These are phyloP conservation scores for Cheiracanthium punctorium DNA, from an alignment of 2,888 invertebrate genomes.

Conservation along the genomic window DNA sequence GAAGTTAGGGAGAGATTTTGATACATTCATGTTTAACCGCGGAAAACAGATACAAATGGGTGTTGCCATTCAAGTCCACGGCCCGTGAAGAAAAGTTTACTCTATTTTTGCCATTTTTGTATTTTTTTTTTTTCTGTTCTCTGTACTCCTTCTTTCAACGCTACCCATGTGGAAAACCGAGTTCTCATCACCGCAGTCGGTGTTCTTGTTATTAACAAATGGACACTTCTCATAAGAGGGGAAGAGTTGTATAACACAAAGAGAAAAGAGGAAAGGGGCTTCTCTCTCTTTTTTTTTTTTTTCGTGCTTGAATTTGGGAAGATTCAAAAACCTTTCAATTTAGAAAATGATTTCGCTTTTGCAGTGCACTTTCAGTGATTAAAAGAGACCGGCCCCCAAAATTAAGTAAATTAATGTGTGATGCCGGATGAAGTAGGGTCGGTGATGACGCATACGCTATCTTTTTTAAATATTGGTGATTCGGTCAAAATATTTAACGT, in stretches of 20 bases:
- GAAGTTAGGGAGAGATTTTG: not conserved
- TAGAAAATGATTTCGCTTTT: conserved; percentile 48
- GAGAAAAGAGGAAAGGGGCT: not conserved
- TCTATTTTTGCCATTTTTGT: conserved; percentile 6
- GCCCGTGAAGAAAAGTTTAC: conserved; percentile 25
- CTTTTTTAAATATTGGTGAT: not conserved
- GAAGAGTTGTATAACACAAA: not conserved
- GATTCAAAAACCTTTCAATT: conserved; percentile 58
- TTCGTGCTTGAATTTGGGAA: not conserved
- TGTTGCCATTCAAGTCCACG: conserved; percentile 49
- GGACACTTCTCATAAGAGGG: conserved; percentile 10
- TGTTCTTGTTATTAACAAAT: conserved; percentile 21
- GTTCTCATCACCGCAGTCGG: conserved; percentile 4
- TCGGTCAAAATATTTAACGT: no score
- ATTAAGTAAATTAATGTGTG: conserved; percentile 60
- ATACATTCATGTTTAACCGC: conserved; percentile 12
- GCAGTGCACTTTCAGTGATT: conserved; percentile 61
- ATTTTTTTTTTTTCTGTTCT: not conserved
- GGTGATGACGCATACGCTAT: not conserved
- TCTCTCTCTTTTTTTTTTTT: not conserved
- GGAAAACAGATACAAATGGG: conserved; percentile 8
- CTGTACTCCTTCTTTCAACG: not conserved
- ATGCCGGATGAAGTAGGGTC: not conserved
- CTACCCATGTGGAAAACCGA: not conserved
- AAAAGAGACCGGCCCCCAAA: conserved; percentile 29